Conservation (phyloP, 2,797 vertebrate species). For the Vespertilio murinus region DNA sequence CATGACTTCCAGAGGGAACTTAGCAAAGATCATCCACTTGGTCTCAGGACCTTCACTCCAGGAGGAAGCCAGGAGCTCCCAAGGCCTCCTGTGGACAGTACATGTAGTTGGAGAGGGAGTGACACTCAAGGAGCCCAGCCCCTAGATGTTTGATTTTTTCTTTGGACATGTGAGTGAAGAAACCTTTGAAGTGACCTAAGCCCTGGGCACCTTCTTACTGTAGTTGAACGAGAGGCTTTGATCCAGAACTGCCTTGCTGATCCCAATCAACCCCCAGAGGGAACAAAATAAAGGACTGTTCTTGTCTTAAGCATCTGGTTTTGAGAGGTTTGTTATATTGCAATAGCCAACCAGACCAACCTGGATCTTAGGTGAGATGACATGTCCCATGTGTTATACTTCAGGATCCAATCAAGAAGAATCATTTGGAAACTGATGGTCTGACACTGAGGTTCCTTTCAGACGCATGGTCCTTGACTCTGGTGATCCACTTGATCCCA, state of each 20-base stretch:
- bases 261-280: not conserved
- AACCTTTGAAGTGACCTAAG: not conserved
- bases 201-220: not conserved
- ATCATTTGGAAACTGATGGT: not conserved
- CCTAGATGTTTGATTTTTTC: not conserved
- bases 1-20: not conserved
- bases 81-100: not conserved
- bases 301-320: not conserved
- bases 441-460: too few species aligned
- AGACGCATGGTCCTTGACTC: not conserved
- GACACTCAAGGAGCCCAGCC: not conserved
- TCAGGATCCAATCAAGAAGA: not conserved
- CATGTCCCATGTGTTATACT: not conserved
- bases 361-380: not conserved
- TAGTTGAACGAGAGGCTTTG: not conserved
- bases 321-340: not conserved
- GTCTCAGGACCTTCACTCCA: not conserved
- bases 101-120: not conserved
- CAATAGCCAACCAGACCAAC: not conserved
- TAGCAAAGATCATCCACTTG: not conserved
- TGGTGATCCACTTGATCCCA: fast-evolving
- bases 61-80: not conserved
- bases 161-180: not conserved
- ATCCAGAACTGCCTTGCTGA: not conserved
- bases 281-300: not conserved